A percentile compares a stretch with the other conserved stretches of the same genome.
Conservation (phyloP, 2,113 vertebrate species). For the Hemiscyllium ocellatum region DNA sequence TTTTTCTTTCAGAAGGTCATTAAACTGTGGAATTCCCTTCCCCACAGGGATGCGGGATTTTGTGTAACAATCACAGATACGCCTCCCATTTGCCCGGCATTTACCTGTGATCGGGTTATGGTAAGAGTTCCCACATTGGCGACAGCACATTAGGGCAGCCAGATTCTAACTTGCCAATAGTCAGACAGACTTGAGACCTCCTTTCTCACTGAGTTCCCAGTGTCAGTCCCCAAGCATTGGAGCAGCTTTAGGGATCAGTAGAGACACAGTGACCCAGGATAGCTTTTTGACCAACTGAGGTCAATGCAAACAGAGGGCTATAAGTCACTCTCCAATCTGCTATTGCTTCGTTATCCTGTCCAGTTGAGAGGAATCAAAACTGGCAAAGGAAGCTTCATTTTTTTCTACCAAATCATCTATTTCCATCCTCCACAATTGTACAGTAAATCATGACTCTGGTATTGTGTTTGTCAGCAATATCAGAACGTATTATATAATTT, state of each 20-base stretch:
- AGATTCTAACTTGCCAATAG: not conserved
- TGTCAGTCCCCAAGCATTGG: not conserved
- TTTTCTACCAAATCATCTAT: not conserved
- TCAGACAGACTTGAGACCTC: not conserved
- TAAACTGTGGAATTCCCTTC: too few relatives aligned
- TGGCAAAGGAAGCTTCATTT: not conserved
- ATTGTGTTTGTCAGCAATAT: not conserved
- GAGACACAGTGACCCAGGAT: not conserved
- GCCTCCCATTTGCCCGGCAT: not conserved
- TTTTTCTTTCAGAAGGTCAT: too few relatives aligned
- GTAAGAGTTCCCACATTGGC: not conserved
- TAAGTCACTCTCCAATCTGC: not conserved
- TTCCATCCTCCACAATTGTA: not conserved
- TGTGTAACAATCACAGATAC: not conserved
- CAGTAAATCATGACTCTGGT: not conserved
- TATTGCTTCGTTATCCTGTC: not conserved
- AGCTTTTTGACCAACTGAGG: not conserved
- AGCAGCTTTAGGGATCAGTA: not conserved
- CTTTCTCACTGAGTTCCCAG: not conserved
- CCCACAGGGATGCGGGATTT: not conserved
- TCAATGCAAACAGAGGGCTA: not conserved
- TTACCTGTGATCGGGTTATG: not conserved
- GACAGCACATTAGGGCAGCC: not conserved
- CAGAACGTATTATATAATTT: not conserved
- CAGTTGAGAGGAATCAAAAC: not conserved